Base-by-base conservation (phyloP, 37 sponge, comb jelly and placozoan genomes). In the Haliclona indistincta region DNA sequence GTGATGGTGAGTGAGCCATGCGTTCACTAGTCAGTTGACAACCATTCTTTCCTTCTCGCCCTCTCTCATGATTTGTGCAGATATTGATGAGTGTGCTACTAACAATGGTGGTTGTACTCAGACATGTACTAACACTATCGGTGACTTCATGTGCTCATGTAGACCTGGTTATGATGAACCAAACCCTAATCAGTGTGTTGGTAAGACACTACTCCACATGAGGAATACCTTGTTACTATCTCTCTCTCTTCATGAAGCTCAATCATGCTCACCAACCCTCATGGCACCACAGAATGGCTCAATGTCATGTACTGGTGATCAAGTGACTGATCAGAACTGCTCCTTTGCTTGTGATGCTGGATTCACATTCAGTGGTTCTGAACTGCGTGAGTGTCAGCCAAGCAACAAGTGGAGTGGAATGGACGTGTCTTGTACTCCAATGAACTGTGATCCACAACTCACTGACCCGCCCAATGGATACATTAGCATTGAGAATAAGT, bases 1-100 rank as follows among this genome's bases (percentile, higher is more conserved):
- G 83, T 52, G 3, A 0, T 61, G 71, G 81, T 80, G 5, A 58
- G 74, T 61, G 39, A 7, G 60, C n/a, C n/a, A n/a, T n/a, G n/a
- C n/a, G n/a, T n/a, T n/a, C n/a, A n/a, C n/a, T n/a, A n/a, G n/a
- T n/a, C n/a, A n/a, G n/a, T n/a, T n/a, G n/a, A n/a, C n/a, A n/a
- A n/a, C n/a, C n/a, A n/a, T n/a, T n/a, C n/a, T n/a, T 63, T 43
- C 5, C 44, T 76, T n/a, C n/a, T n/a, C n/a, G n/a, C n/a, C n/a
- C n/a, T n/a, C n/a, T n/a, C n/a, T n/a, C n/a, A n/a, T n/a, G n/a
- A n/a, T n/a, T 25, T 58, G 25, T 58, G 11, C 25, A 69, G 70
- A 69, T 69, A 45, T 69, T 4, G 23, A 69, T 69, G 70, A 69
- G 25, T 69, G 70, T 69, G 28, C 49, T 13, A 38, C 47, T 69